These are phyloP conservation scores for Scaptomyza caliginosa DNA, from an alignment of 2,888 invertebrate genomes.

Conservation along the genomic window DNA sequence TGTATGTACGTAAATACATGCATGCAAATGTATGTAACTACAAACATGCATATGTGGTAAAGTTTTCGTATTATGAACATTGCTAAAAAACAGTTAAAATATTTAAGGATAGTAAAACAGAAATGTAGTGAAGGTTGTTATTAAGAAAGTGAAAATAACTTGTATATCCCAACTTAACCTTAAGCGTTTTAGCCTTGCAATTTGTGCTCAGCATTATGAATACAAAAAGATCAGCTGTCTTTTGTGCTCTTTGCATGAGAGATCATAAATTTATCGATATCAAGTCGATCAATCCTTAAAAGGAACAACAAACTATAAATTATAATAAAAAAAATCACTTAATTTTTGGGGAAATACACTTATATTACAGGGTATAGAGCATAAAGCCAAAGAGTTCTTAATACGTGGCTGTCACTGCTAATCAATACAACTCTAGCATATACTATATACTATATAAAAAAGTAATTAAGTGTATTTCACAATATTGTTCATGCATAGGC, in stretches of 20 bases:
- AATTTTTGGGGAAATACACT: neutral
- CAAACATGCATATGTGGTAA: neutral
- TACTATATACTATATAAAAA: neutral
- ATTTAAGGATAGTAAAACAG: neutral
- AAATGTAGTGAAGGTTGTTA: neutral
- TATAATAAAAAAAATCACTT: neutral
- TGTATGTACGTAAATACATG: neutral
- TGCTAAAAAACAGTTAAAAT: neutral
- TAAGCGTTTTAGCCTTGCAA: neutral
- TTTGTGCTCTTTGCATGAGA: neutral
- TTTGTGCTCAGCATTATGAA: neutral
- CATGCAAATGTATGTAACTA: neutral
- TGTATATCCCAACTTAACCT: neutral
- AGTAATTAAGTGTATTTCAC: neutral
- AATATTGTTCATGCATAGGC: neutral
- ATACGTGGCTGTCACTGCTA: neutral
- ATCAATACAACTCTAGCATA: neutral
- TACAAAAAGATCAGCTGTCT: conserved; percentile 4
- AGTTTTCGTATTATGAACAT: neutral
- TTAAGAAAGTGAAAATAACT: neutral
- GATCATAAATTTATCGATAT: neutral
- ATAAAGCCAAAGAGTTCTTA: neutral
- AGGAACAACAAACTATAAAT: neutral
- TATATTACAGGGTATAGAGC: neutral
- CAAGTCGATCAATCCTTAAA: neutral